A percentile compares a stretch with the other conserved stretches of the same genome.
phyloP scores from a whole-genome alignment of 2,797 vertebrate species.

The Amniataba percoides region DNA sequence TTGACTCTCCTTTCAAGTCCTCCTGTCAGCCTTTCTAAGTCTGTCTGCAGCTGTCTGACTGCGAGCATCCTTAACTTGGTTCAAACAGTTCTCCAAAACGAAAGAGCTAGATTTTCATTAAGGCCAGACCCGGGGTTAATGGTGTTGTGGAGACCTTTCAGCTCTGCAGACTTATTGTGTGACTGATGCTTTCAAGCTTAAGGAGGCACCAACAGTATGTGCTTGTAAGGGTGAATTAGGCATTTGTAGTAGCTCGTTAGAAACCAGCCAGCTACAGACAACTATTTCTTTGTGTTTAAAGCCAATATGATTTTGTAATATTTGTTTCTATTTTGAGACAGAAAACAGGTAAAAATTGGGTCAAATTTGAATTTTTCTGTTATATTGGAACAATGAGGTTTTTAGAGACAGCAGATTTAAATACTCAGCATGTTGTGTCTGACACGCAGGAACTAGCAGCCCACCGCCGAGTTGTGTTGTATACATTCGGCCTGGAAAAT shows the following conservation, averaged over 20 bases:
- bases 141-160: slow-evolving; percentile 28
- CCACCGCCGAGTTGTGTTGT: slow-evolving; percentile 56
- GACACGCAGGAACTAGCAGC: slow-evolving; percentile 5
- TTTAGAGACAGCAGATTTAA: slow-evolving; percentile 36
- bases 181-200: slow-evolving; percentile 32
- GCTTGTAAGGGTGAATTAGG: neutral
- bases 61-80: slow-evolving; percentile 39
- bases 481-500: slow-evolving; percentile 70
- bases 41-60: slow-evolving; percentile 61
- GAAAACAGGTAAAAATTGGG: neutral
- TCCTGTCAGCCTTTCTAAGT: slow-evolving; percentile 51
- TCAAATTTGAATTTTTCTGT: slow-evolving; percentile 31
- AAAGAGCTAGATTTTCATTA: slow-evolving; percentile 32
- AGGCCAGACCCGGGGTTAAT: slow-evolving; percentile 41
- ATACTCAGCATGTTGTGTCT: slow-evolving; percentile 63
- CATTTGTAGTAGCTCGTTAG: slow-evolving; percentile 6
- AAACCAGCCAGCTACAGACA: neutral
- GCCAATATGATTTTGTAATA: neutral
- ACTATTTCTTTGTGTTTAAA: neutral
- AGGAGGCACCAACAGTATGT: neutral
- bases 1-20: slow-evolving; percentile 60
- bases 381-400: slow-evolving; percentile 14
- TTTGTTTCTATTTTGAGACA: neutral
- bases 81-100: slow-evolving; percentile 42
- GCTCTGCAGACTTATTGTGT: slow-evolving; percentile 7